Base-by-base conservation (phyloP, 2,797 vertebrate genomes). In the Erpetoichthys calabaricus region DNA sequence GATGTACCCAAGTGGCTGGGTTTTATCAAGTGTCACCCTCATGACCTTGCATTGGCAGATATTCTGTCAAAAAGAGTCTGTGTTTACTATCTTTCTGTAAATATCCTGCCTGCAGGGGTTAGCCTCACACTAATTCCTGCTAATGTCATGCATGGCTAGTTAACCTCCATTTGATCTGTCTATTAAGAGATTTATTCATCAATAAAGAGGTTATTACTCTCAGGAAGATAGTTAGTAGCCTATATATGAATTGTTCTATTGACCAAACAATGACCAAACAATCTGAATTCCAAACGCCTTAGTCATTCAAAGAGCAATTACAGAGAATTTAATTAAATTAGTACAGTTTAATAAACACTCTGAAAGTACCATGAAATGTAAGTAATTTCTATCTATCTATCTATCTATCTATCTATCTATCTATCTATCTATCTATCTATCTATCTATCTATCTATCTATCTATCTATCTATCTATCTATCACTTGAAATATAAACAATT, bases 61-160 rank as follows among this genome's bases (percentile, higher is more conserved):
- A 45, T 3, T 9, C 42, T 64, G 55, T 56, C 55, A 53, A 53
- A 59, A 60, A 54, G 41, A 3, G 42, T 57, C 55, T 49, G 51
- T 57, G 42, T 45, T 64, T 58, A 46, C 51, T 65, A 55, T 53
- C 59, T 57, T 58, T 51, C 49, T 42, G 55, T 56, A 49, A 63
- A 47, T 53, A 57, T 63, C 49, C 41, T 53, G 68, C 70, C 66
- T 70, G 59, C 51, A 55, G 66, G 73, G 66, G 63, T 60, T 56
- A 54, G 62, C 67, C 63, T 66, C 65, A 60, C 65, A 65, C 70
- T 74, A 68, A 73, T 73, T 75, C 63, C 67, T 60, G 57, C 65
- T 79, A 80, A 82, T 78, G 77, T 81, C 80, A 84, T 79, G 80
- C 80, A 76, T 83, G 80, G 77, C 68, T 72, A 77, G 75, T 73